phyloP scores from a whole-genome alignment of 1,140 invertebrate species.

The Stegodyphus dumicola region DNA sequence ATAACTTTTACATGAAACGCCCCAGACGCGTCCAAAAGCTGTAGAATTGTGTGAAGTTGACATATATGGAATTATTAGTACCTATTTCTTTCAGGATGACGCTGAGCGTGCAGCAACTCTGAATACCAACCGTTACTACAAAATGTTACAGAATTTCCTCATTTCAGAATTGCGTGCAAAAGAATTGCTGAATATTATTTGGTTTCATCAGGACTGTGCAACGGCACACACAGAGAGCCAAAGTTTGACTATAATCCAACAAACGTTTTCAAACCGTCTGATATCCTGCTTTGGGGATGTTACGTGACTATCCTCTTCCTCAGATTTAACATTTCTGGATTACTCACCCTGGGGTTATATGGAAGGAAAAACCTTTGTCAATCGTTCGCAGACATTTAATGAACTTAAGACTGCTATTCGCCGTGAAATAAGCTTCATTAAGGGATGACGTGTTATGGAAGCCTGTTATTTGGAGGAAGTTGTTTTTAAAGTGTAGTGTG shows the following conservation, averaged over 20 bases:
- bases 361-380: no score
- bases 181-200: background rate
- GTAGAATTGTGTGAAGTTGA: background rate
- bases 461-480: background rate
- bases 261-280: no score
- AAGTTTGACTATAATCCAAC: no score
- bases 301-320: no score
- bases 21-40: background rate
- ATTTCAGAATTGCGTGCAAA: background rate
- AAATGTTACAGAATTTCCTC: conserved; percentile 9
- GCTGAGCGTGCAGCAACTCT: background rate
- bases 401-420: no score
- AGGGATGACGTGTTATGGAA: no score
- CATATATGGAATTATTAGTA: background rate
- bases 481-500: background rate
- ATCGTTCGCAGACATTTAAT: no score
- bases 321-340: no score
- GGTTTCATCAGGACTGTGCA: background rate
- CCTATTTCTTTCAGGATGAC: background rate
- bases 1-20: no score
- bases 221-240: background rate
- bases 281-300: no score
- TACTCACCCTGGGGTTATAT: no score
- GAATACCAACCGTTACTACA: background rate
- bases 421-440: no score